Percentiles rank a stretch among this genome's conserved stretches.
Conservation (phyloP, 2,113 vertebrate species). For the Ibidorhyncha struthersii region DNA sequence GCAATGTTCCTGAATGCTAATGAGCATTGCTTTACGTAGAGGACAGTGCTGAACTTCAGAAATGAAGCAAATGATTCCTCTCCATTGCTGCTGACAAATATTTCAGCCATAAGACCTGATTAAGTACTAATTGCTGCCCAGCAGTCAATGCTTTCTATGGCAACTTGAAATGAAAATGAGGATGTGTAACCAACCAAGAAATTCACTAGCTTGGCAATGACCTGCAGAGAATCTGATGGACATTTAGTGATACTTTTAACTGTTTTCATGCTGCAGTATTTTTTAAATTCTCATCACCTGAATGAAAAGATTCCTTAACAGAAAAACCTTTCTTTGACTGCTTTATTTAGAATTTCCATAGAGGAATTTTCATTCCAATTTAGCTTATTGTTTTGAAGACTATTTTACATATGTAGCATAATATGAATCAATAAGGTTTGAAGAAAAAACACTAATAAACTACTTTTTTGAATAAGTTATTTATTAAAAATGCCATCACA, state of each 20-base stretch:
- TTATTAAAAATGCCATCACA: conserved; percentile 19
- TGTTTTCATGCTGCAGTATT: neutral
- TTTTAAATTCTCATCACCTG: neutral
- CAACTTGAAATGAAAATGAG: conserved; percentile 66
- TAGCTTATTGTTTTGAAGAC: neutral
- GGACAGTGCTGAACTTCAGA: conserved; percentile 20
- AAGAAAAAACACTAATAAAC: neutral
- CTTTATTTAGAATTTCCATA: neutral
- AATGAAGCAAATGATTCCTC: conserved; percentile 35
- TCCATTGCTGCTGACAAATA: conserved; percentile 56
- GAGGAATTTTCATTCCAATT: neutral
- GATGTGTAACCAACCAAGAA: conserved; percentile 57
- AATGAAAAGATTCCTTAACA: neutral
- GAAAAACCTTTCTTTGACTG: neutral
- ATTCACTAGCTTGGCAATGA: conserved; percentile 1
- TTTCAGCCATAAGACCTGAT: conserved; percentile 65
- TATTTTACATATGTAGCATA: neutral
- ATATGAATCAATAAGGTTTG: neutral
- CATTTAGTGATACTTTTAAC: neutral
- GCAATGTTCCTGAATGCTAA: conserved; percentile 23
- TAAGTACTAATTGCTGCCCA: conserved; percentile 56
- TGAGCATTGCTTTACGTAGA: neutral
- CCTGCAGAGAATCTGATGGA: conserved; percentile 1
- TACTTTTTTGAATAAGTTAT: neutral
- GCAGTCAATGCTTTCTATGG: conserved; percentile 37